Conservation (phyloP, 1,140 invertebrate species). For the Pseudomyrmex pallidus region DNA sequence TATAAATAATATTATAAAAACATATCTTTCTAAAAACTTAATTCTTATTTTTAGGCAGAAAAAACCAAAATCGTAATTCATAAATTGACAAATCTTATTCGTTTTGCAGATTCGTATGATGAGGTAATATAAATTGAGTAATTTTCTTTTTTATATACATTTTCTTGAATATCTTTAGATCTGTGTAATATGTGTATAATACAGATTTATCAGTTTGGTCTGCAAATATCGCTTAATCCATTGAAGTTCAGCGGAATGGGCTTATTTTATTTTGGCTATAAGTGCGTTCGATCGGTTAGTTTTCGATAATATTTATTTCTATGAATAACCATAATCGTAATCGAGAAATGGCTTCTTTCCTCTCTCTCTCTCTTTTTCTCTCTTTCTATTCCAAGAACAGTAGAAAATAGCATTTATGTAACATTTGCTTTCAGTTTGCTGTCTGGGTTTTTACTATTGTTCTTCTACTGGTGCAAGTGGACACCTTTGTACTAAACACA, state of each 20-base stretch:
- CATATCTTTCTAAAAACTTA: not conserved
- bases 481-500: no score
- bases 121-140: not conserved
- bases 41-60: not conserved
- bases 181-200: not conserved
- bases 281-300: conserved; percentile 5
- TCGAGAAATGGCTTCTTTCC: not conserved
- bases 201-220: conserved; percentile 29
- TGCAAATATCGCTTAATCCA: conserved; percentile 39
- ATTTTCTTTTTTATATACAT: not conserved
- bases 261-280: conserved; percentile 33
- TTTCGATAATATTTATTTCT: not conserved
- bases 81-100: conserved; percentile 32
- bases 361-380: no score
- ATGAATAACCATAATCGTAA: not conserved
- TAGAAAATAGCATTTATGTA: not conserved
- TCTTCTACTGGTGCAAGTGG: no score
- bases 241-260: conserved; percentile 11
- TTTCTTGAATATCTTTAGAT: not conserved
- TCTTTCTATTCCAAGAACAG: no score
- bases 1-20: not conserved
- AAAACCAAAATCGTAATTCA: not conserved
- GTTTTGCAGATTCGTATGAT: not conserved
- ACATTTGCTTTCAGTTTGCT: conserved; percentile 33
- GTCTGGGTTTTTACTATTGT: not conserved